Evolutionary conservation across 2,888 invertebrate genomes (phyloP).

Genomic region (Noctua janthe): DNA sequence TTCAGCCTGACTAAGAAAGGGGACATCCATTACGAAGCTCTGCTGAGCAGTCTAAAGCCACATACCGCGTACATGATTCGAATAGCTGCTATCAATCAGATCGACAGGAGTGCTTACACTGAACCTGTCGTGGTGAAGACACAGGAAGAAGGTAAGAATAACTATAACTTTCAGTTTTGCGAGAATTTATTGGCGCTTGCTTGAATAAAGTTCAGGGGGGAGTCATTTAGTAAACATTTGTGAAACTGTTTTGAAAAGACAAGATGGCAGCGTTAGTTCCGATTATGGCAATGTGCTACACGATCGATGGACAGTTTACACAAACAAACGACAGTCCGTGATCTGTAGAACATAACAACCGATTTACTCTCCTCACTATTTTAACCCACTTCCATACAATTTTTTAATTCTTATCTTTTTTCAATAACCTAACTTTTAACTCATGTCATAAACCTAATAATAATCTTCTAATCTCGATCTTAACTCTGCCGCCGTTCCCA

Average conservation of each 20-base stretch:
- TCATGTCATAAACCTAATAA: background rate
- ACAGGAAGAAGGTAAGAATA: slow-evolving; percentile 93
- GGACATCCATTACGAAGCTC: slow-evolving; percentile 86
- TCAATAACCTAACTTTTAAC: background rate
- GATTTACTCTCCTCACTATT: background rate
- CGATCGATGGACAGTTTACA: background rate
- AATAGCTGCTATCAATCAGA: slow-evolving; percentile 95
- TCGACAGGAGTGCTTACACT: slow-evolving; percentile 95
- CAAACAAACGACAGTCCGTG: background rate
- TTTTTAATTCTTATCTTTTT: background rate
- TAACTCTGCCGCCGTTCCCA: slow-evolving; percentile 52
- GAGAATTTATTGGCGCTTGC: background rate
- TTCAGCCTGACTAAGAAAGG: slow-evolving; percentile 85
- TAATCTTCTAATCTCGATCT: background rate
- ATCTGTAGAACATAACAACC: background rate
- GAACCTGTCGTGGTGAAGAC: slow-evolving; percentile 94
- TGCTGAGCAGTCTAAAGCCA: slow-evolving; percentile 91
- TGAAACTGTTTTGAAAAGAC: background rate
- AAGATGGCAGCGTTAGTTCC: background rate
- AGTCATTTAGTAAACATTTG: background rate
- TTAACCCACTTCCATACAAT: background rate
- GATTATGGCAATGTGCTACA: background rate
- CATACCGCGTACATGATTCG: slow-evolving; percentile 95
- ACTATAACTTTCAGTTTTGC: background rate
- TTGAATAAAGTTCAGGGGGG: background rate